Percentiles rank a stretch among this genome's conserved stretches.
Evolutionary conservation across 2,113 vertebrate genomes (phyloP).

Genomic region (Nyctibius bracteatus): DNA sequence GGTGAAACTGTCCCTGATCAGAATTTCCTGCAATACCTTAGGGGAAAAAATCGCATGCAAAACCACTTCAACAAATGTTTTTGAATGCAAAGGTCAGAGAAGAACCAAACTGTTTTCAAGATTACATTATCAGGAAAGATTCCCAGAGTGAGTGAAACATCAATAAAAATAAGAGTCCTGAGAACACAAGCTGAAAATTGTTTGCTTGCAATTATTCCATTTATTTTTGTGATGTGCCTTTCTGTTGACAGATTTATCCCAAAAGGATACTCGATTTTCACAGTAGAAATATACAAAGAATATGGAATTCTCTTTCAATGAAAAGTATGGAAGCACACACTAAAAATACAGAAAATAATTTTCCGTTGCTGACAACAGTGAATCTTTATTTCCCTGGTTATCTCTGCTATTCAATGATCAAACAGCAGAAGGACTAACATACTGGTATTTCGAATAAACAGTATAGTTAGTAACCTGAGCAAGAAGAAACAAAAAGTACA

Average conservation of each 20-base stretch:
- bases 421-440: neutral
- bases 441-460: neutral
- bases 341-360: neutral
- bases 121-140: conserved; percentile 17
- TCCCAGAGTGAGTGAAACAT: conserved; percentile 9
- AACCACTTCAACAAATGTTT: conserved; percentile 41
- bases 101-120: conserved; percentile 3
- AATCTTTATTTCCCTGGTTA: neutral
- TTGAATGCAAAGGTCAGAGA: conserved; percentile 42
- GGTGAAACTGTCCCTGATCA: neutral
- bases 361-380: neutral
- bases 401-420: neutral
- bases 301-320: neutral
- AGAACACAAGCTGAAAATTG: conserved; percentile 27
- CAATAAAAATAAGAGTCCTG: conserved; percentile 11
- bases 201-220: conserved; percentile 41
- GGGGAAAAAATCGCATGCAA: neutral
- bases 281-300: neutral
- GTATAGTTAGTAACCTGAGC: neutral
- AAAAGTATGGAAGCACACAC: neutral
- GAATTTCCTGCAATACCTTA: neutral
- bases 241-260: conserved; percentile 15
- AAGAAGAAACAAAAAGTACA: neutral
- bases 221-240: conserved; percentile 25
- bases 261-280: conserved; percentile 28